These are phyloP conservation scores for Drosophila anomalata DNA, from an alignment of 2,888 invertebrate genomes.

Conservation along the genomic window DNA sequence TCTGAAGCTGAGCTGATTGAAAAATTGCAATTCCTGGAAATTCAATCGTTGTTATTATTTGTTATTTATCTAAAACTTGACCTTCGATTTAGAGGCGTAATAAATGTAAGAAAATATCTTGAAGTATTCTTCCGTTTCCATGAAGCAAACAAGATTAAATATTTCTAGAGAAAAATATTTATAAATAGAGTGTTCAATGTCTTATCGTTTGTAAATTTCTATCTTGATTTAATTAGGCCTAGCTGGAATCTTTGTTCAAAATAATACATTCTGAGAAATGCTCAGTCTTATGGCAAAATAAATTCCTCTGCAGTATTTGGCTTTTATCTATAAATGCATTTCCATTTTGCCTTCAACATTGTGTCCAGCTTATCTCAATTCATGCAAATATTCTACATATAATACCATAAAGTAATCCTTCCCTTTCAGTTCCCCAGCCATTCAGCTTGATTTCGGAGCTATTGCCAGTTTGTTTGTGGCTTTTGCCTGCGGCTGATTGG, in stretches of 20 bases:
- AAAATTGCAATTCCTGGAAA: conserved; percentile 5
- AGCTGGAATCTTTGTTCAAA: neutral
- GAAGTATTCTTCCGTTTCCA: neutral
- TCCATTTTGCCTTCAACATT: conserved; percentile 3
- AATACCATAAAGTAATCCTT: neutral
- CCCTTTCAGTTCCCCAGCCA: neutral
- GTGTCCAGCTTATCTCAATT: conserved; percentile 16
- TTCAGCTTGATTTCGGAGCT: neutral
- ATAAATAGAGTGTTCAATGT: neutral
- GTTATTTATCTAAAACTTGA: neutral
- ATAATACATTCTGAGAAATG: neutral
- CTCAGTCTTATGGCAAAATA: neutral
- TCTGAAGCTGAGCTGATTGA: conserved; percentile 36
- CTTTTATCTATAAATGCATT: conserved; percentile 4
- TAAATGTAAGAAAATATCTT: neutral
- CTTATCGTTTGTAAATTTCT: neutral
- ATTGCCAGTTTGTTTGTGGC: neutral
- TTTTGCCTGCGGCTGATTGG: conserved; percentile 19
- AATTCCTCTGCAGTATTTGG: neutral
- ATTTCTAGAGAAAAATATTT: neutral
- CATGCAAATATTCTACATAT: conserved; percentile 18
- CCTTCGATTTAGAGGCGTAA: neutral
- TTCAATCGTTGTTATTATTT: conserved; percentile 6
- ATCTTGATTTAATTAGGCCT: neutral
- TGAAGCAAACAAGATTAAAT: too few relatives aligned